Percentiles rank a stretch among this genome's conserved stretches.
phyloP scores from a whole-genome alignment of 2,888 invertebrate species.

The Aphidoletes aphidimyza region DNA sequence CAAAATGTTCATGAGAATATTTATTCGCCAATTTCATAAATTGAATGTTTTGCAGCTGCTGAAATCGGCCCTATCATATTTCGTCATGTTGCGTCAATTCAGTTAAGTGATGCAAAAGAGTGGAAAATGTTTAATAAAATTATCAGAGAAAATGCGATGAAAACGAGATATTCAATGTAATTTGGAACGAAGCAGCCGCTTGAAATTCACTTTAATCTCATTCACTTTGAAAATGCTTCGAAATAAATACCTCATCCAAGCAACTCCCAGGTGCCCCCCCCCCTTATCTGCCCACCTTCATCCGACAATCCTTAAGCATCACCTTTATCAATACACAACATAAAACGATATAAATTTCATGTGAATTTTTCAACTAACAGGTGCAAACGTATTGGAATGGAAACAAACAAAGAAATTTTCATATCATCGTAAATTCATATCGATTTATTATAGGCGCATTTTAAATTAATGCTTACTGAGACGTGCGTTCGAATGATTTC shows the following conservation, averaged over 20 bases:
- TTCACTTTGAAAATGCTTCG: too few relatives aligned
- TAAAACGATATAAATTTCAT: background rate
- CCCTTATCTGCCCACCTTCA: too few relatives aligned
- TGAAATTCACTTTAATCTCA: too few relatives aligned
- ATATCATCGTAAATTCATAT: conserved; percentile 4
- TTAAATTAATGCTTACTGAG: background rate
- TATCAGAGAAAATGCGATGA: background rate
- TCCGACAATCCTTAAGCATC: too few relatives aligned
- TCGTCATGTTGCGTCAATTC: background rate
- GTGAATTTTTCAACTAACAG: background rate
- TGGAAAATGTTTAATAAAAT: conserved; percentile 12
- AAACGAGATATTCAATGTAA: too few relatives aligned
- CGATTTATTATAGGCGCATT: background rate
- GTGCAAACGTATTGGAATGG: background rate
- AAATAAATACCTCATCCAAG: too few relatives aligned
- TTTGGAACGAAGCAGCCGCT: too few relatives aligned
- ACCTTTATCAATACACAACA: too few relatives aligned
- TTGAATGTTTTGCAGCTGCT: background rate
- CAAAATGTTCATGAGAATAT: too few relatives aligned
- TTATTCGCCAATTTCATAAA: too few relatives aligned
- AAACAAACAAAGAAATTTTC: background rate
- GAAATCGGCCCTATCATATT: background rate
- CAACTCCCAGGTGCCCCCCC: too few relatives aligned
- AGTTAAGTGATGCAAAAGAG: background rate
- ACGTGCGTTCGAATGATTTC: background rate